Percentiles rank a stretch among this genome's conserved stretches.
These are phyloP conservation scores for Myotis vivesi DNA, from an alignment of 2,797 vertebrate species.

Conservation along the genomic window DNA sequence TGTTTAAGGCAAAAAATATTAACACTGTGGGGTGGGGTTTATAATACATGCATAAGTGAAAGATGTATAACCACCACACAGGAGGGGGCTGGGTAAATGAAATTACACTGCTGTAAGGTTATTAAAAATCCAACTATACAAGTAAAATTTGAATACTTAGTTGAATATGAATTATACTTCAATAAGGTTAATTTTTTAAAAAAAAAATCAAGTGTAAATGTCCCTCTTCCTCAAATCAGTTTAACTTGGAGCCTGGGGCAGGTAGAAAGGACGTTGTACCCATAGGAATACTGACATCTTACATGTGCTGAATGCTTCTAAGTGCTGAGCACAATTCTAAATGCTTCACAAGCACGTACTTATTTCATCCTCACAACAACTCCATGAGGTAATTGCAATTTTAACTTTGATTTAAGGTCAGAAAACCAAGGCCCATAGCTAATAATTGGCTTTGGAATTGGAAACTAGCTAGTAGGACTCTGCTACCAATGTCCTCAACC, in stretches of 20 bases:
- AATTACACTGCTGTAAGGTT: neutral
- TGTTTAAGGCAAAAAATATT: conserved; percentile 5
- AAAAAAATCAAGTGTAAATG: neutral
- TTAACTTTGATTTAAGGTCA: neutral
- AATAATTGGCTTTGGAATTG: neutral
- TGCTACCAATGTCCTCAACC: neutral
- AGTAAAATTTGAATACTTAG: neutral
- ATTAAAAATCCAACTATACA: neutral
- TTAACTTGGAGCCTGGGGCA: neutral
- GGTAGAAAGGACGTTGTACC: neutral
- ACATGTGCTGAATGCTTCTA: neutral
- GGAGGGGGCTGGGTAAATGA: neutral
- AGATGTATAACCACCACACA: neutral
- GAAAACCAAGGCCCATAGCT: neutral
- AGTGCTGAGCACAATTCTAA: neutral
- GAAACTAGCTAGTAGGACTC: neutral
- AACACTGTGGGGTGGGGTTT: neutral
- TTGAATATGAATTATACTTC: neutral
- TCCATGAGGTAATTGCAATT: neutral
- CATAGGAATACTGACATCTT: neutral
- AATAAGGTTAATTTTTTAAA: neutral
- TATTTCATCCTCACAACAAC: neutral
- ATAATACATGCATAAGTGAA: neutral
- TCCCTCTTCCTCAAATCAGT: neutral
- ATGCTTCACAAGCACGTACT: neutral